phyloP scores from a whole-genome alignment of 2,797 vertebrate species.

The Erpetoichthys calabaricus region DNA sequence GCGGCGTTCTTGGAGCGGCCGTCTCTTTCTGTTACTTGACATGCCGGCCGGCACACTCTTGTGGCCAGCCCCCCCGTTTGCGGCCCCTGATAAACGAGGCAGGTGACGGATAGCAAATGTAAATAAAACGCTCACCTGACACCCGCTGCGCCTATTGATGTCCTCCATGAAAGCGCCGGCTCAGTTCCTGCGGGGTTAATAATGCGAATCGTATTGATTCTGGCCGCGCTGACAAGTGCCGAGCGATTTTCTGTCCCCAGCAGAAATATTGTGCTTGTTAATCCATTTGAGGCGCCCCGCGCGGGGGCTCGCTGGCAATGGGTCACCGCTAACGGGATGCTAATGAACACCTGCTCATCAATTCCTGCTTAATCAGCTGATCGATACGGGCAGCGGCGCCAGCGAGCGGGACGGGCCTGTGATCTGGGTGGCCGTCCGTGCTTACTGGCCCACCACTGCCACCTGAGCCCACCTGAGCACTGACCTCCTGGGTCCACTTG shows the following conservation, averaged over 20 bases:
- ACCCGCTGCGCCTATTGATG: conserved; percentile 10
- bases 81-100: conserved; percentile 8
- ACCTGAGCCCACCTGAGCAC: too few species aligned
- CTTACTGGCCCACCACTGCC: neutral
- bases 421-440: too few species aligned
- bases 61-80: neutral
- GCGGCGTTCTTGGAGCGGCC: too few species aligned
- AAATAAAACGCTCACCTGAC: conserved; percentile 29
- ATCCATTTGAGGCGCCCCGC: conserved; percentile 48
- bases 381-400: conserved; percentile 34
- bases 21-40: too few species aligned
- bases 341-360: conserved; percentile 69
- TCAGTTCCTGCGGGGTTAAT: conserved; percentile 25
- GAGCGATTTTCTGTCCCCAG: conserved; percentile 49
- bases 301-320: conserved; percentile 25
- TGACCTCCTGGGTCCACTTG: too few species aligned
- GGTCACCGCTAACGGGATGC: conserved; percentile 62
- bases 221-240: conserved; percentile 36
- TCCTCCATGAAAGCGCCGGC: conserved; percentile 14
- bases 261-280: conserved; percentile 36
- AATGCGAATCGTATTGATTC: conserved; percentile 38
- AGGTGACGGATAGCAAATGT: conserved; percentile 24
- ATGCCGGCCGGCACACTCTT: too few species aligned
- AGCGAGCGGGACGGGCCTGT: neutral
- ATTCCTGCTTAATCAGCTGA: conserved; percentile 71